A percentile compares a stretch with the other conserved stretches of the same genome.
Evolutionary conservation across 2,888 invertebrate species (phyloP).

Genomic region (Adelognathus sp.): DNA sequence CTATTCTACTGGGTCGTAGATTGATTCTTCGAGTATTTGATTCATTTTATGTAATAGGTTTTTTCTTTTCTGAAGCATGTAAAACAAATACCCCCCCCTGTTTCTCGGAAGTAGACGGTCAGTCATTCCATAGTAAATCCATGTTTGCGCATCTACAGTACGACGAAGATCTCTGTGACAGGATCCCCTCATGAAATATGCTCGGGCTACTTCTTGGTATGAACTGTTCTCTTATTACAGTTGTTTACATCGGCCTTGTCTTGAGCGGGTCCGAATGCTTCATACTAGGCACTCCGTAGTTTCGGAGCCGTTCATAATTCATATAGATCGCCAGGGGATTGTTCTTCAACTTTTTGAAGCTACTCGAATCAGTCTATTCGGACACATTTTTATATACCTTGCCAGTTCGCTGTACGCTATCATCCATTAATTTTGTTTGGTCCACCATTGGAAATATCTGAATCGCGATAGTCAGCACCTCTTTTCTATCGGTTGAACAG

Average conservation of each 20-base stretch:
- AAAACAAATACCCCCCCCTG: too few species aligned
- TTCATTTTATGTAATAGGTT: too few species aligned
- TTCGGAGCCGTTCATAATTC: constrained; percentile 49
- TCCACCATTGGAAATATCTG: too few species aligned
- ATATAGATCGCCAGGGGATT: constrained; percentile 22
- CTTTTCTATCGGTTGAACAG: background rate
- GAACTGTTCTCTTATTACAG: constrained; percentile 74
- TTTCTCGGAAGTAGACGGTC: too few species aligned
- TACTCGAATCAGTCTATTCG: background rate
- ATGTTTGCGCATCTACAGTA: background rate
- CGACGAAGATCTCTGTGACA: background rate
- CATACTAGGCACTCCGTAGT: constrained; percentile 31
- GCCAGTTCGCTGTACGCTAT: background rate
- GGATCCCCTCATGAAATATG: background rate
- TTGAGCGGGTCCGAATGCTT: constrained; percentile 69
- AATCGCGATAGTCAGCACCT: background rate
- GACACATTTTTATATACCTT: background rate
- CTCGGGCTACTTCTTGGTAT: constrained; percentile 72
- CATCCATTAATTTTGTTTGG: background rate
- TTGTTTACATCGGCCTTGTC: constrained; percentile 76
- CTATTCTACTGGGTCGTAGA: too few species aligned
- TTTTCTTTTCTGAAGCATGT: too few species aligned
- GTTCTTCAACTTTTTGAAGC: constrained; percentile 3
- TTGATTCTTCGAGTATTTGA: too few species aligned
- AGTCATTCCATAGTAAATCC: too few species aligned